A percentile compares a stretch with the other conserved stretches of the same genome.
Evolutionary conservation across 92 coral and sea anemone species (phyloP).

Genomic region (Palythoa grandis): DNA sequence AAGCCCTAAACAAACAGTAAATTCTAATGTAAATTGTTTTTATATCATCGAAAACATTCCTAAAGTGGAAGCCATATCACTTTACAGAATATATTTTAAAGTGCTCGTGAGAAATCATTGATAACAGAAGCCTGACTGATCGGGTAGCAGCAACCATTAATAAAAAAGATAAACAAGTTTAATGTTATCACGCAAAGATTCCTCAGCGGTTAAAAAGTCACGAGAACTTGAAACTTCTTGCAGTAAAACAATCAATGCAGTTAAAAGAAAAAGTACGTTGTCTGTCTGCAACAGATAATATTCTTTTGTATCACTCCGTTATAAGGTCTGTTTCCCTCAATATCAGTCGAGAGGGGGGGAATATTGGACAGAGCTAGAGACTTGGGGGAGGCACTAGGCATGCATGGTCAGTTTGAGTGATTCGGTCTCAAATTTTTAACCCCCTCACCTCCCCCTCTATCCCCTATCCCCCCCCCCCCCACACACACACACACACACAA

Average conservation of each 20-base stretch:
- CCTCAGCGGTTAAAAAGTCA: constrained; percentile 25
- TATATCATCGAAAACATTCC: neutral
- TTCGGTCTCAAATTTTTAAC: too few species aligned
- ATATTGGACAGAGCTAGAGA: neutral
- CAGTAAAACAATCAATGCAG: neutral
- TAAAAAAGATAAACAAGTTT: constrained; percentile 27
- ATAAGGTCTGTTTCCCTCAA: neutral
- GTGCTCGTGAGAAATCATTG: neutral
- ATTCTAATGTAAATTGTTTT: neutral
- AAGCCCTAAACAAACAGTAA: neutral
- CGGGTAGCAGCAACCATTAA: neutral
- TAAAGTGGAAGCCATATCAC: constrained; percentile 13
- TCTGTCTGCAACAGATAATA: neutral
- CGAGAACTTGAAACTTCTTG: constrained; percentile 18
- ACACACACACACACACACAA: too few species aligned
- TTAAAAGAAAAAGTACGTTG: constrained; percentile 1
- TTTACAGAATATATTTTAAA: constrained; percentile 12
- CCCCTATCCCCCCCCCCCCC: too few species aligned
- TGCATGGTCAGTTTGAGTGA: too few species aligned
- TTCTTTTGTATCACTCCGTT: neutral
- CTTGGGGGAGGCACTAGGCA: neutral
- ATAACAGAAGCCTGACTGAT: constrained; percentile 21
- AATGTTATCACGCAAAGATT: constrained; percentile 33
- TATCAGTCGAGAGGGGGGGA: neutral
- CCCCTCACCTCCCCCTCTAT: too few species aligned